phyloP scores from a whole-genome alignment of 2,888 invertebrate species.

The Blastobasis lacticolella region DNA sequence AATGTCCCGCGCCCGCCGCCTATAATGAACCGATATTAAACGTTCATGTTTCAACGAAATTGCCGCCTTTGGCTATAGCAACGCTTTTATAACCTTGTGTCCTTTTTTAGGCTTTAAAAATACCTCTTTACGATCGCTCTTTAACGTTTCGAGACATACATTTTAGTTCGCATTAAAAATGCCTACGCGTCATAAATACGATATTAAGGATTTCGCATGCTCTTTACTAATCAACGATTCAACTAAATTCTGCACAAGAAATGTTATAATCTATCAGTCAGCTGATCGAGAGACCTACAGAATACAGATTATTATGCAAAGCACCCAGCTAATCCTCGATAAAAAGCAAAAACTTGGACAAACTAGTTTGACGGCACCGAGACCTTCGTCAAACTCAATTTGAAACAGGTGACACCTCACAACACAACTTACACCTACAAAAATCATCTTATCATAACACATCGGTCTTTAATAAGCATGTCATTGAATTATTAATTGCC shows the following conservation, averaged over 20 bases:
- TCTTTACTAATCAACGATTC: slow-evolving; percentile 1
- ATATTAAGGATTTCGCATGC: background rate
- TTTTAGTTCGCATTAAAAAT: too few species aligned
- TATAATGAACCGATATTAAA: slow-evolving; percentile 39
- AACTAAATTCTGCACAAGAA: too few species aligned
- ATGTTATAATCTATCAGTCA: too few species aligned
- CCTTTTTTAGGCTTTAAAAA: slow-evolving; percentile 20
- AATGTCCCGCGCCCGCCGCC: slow-evolving; percentile 20
- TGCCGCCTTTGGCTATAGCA: slow-evolving; percentile 25
- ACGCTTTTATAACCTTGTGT: slow-evolving; percentile 21
- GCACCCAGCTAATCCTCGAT: slow-evolving; percentile 20
- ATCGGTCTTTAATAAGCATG: slow-evolving; percentile 43
- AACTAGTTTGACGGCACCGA: slow-evolving; percentile 47
- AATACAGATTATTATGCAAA: background rate
- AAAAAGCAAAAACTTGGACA: slow-evolving; percentile 29
- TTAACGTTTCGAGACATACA: background rate
- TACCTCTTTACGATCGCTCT: slow-evolving; percentile 9
- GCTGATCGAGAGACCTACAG: too few species aligned
- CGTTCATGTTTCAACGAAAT: slow-evolving; percentile 30
- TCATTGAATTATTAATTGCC: slow-evolving; percentile 34
- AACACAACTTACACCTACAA: slow-evolving; percentile 51
- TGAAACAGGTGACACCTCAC: slow-evolving; percentile 49
- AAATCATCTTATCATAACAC: slow-evolving; percentile 44
- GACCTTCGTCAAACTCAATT: slow-evolving; percentile 45
- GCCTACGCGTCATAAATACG: too few species aligned